phyloP scores from a whole-genome alignment of 2,888 invertebrate genomes.

The Alentia gelatinosa region DNA sequence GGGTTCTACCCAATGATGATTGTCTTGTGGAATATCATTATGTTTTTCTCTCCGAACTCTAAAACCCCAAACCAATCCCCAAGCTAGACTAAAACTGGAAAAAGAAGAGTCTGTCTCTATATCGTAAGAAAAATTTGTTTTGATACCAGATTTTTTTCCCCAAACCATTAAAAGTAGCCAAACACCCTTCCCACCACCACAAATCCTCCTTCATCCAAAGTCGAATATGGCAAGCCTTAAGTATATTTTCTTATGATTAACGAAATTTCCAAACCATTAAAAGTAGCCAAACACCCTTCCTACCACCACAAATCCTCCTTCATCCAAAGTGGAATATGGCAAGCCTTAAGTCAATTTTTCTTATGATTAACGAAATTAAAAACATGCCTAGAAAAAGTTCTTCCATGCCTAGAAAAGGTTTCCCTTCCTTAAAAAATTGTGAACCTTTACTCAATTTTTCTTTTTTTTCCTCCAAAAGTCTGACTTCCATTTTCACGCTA shows the following conservation, averaged over 20 bases:
- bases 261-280: not conserved
- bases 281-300: not conserved
- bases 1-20: not conserved
- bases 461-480: not conserved
- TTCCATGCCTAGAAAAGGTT: not conserved
- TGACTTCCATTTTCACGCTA: not conserved
- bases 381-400: not conserved
- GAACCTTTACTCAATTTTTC: not conserved
- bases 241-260: too few relatives aligned
- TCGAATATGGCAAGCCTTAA: too few relatives aligned
- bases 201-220: not conserved
- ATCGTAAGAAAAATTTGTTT: not conserved
- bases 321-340: too few relatives aligned
- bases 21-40: too few relatives aligned
- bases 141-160: not conserved
- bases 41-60: not conserved
- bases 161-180: not conserved
- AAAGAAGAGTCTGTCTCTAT: not conserved
- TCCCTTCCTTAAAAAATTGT: not conserved
- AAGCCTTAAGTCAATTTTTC: too few relatives aligned
- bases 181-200: not conserved
- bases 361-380: not conserved
- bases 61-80: not conserved
- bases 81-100: not conserved
- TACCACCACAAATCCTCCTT: not conserved